Conservation (phyloP, 2,113 vertebrate genomes). For the Mustela nigripes region DNA sequence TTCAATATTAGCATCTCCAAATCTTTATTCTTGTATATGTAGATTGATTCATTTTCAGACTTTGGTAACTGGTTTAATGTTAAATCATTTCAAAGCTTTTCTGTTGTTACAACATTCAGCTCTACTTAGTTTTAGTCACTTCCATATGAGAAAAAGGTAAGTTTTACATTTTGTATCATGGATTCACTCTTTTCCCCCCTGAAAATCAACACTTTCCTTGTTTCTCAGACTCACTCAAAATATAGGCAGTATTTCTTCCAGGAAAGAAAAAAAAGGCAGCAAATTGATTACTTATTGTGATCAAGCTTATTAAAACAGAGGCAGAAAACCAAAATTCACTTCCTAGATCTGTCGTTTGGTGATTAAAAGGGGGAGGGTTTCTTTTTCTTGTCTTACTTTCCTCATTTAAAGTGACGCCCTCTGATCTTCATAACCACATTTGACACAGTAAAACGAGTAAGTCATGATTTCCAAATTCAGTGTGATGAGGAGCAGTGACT, state of each 20-base stretch:
- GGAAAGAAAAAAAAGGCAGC: neutral
- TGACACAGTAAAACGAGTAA: neutral
- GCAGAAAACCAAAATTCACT: slow-evolving; percentile 31
- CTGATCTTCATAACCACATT: neutral
- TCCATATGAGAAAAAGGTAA: slow-evolving; percentile 44
- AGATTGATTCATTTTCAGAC: slow-evolving; percentile 21
- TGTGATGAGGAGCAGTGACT: neutral
- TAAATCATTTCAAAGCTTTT: slow-evolving; percentile 18
- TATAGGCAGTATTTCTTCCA: slow-evolving; percentile 38
- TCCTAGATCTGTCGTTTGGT: slow-evolving; percentile 44
- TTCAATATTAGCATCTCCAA: slow-evolving; percentile 50
- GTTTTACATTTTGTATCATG: neutral
- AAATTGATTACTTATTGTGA: slow-evolving; percentile 21
- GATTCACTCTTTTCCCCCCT: neutral
- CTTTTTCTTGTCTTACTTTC: slow-evolving; percentile 9
- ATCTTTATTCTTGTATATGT: neutral
- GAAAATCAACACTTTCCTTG: slow-evolving; percentile 37
- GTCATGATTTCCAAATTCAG: neutral
- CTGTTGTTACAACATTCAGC: neutral
- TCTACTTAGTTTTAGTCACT: slow-evolving; percentile 41
- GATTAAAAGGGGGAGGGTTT: neutral
- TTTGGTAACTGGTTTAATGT: neutral
- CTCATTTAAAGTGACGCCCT: neutral
- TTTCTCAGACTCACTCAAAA: slow-evolving; percentile 66
- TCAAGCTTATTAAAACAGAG: slow-evolving; percentile 61